Percentiles rank a stretch among this genome's conserved stretches.
These are phyloP conservation scores for Charina bottae DNA, from an alignment of 2,113 vertebrate genomes.

Conservation along the genomic window DNA sequence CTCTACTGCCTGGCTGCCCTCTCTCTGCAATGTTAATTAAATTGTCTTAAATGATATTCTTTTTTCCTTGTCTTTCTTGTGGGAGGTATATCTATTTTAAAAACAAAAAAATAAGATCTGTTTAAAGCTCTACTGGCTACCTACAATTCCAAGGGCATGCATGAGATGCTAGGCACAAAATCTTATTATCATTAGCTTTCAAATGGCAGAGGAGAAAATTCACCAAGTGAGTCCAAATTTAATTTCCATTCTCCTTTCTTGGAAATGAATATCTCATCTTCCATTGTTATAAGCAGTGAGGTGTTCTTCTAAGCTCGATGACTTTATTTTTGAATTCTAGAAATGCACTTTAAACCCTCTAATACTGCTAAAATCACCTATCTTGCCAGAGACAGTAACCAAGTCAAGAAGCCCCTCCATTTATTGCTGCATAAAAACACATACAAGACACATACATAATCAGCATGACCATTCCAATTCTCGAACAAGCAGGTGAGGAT, in stretches of 20 bases:
- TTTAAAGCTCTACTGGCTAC: neutral
- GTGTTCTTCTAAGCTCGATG: slow-evolving; percentile 4
- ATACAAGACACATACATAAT: neutral
- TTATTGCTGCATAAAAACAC: neutral
- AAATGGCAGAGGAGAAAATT: neutral
- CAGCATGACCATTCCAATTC: neutral
- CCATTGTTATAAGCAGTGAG: neutral
- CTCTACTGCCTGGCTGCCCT: neutral
- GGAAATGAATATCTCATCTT: neutral
- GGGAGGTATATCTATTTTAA: neutral
- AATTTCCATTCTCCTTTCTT: neutral
- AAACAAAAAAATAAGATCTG: neutral
- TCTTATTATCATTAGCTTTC: neutral
- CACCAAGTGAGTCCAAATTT: slow-evolving; percentile 12
- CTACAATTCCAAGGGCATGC: neutral
- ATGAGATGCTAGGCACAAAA: neutral
- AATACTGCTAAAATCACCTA: slow-evolving; percentile 24
- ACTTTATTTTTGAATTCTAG: slow-evolving; percentile 25
- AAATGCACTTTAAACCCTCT: slow-evolving; percentile 13
- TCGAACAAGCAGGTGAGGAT: neutral
- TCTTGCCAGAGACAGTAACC: slow-evolving; percentile 2
- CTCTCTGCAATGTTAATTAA: neutral
- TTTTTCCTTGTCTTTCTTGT: neutral
- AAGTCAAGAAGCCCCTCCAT: slow-evolving; percentile 38
- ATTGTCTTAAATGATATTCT: neutral